phyloP scores from a whole-genome alignment of 2,797 vertebrate genomes.

The Chloroceryle inda region DNA sequence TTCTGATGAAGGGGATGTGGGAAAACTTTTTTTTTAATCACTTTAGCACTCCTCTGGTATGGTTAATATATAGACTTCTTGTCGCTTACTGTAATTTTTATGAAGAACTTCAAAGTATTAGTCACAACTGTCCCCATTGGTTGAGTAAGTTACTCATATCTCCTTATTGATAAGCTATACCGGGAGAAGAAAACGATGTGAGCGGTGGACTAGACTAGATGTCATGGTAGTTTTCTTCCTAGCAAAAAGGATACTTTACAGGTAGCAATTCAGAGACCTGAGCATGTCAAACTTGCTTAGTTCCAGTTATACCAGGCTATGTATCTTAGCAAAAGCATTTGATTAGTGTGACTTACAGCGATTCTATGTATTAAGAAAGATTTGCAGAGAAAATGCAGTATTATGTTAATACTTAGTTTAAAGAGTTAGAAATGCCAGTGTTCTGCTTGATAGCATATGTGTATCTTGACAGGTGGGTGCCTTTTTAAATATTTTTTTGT shows the following conservation, averaged over 20 bases:
- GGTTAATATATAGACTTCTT: background rate
- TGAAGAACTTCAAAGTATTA: background rate
- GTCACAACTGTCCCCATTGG: background rate
- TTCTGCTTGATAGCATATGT: background rate
- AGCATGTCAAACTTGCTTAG: rapidly evolving
- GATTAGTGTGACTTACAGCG: background rate
- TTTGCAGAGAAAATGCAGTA: background rate
- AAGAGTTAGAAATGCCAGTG: background rate
- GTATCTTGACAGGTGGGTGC: background rate
- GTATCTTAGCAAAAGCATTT: background rate
- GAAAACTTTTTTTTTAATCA: background rate
- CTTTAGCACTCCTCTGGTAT: background rate
- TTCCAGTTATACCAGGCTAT: background rate
- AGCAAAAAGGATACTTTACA: background rate
- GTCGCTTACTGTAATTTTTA: background rate
- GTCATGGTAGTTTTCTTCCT: background rate
- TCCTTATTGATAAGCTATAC: rapidly evolving
- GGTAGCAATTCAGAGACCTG: background rate
- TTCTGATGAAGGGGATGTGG: background rate
- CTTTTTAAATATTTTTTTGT: background rate
- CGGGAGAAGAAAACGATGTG: background rate
- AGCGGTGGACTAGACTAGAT: no score
- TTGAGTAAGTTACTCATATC: background rate
- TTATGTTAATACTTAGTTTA: background rate
- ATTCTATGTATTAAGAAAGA: background rate